Evolutionary conservation across 2,113 vertebrate genomes (phyloP).

Genomic region (Platysternon megacephalum): DNA sequence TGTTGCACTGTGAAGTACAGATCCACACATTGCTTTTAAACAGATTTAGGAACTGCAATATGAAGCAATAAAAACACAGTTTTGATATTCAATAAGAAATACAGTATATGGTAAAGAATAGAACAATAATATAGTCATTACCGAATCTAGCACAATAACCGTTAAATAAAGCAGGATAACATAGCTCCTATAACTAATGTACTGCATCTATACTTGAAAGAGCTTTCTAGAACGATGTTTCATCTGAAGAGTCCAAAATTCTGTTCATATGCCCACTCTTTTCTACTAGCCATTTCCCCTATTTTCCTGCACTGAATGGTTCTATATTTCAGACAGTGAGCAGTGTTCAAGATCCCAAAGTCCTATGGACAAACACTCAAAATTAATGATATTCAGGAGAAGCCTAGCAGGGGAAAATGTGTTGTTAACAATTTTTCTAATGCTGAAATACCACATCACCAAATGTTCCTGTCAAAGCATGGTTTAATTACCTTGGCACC

Average conservation of each 20-base stretch:
- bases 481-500: slow-evolving; percentile 97
- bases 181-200: not conserved
- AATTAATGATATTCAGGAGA: slow-evolving; percentile 83
- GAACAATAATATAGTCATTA: slow-evolving; percentile 44
- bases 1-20: not conserved
- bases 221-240: slow-evolving; percentile 23
- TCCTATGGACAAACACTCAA: slow-evolving; percentile 65
- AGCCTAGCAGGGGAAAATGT: slow-evolving; percentile 82
- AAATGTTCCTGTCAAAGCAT: slow-evolving; percentile 95
- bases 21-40: not conserved
- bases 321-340: slow-evolving; percentile 11
- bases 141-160: slow-evolving; percentile 37
- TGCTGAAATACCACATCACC: slow-evolving; percentile 88
- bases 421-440: slow-evolving; percentile 87
- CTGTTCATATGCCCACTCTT: not conserved
- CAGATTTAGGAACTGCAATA: slow-evolving; percentile 51
- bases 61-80: slow-evolving; percentile 46
- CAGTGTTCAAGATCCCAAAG: slow-evolving; percentile 63
- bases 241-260: slow-evolving; percentile 9
- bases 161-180: slow-evolving; percentile 29
- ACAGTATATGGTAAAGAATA: slow-evolving; percentile 17
- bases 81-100: slow-evolving; percentile 25
- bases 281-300: not conserved
- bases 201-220: slow-evolving; percentile 39
- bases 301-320: not conserved